Evolutionary conservation across 2,113 vertebrate species (phyloP).

Genomic region (Nibea albiflora): DNA sequence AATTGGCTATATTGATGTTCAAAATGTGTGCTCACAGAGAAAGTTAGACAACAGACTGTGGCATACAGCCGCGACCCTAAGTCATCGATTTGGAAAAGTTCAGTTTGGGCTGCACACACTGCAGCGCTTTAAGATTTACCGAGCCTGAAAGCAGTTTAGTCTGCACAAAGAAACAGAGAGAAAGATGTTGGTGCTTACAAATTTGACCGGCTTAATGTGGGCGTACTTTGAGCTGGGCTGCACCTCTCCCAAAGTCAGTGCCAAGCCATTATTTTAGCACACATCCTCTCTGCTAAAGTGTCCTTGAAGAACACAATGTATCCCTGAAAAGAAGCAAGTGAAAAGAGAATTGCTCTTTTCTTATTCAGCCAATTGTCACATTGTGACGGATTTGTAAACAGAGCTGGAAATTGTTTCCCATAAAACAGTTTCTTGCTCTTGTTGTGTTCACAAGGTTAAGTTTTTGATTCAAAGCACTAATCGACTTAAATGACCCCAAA

Average conservation of each 20-base stretch:
- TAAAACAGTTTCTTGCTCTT: not conserved
- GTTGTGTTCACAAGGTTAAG: not conserved
- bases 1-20: not conserved
- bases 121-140: not conserved
- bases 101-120: not conserved
- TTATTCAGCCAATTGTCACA: not conserved
- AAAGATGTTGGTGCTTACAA: not conserved
- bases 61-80: too few species aligned
- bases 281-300: slow-evolving; percentile 38
- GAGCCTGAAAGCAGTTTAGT: not conserved
- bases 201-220: not conserved
- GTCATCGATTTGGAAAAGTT: not conserved
- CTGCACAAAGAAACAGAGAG: not conserved
- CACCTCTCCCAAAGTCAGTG: not conserved
- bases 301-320: slow-evolving; percentile 32
- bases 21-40: not conserved
- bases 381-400: not conserved
- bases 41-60: not conserved
- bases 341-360: slow-evolving; percentile 17
- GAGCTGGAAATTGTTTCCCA: not conserved
- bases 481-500: not conserved
- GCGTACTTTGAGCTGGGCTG: not conserved
- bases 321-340: slow-evolving; percentile 22
- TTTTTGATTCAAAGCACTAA: not conserved
- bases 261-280: slow-evolving; percentile 12